A percentile compares a stretch with the other conserved stretches of the same genome.
These are phyloP conservation scores for Tragelaphus buxtoni DNA, from an alignment of 2,113 vertebrate species.

Conservation along the genomic window DNA sequence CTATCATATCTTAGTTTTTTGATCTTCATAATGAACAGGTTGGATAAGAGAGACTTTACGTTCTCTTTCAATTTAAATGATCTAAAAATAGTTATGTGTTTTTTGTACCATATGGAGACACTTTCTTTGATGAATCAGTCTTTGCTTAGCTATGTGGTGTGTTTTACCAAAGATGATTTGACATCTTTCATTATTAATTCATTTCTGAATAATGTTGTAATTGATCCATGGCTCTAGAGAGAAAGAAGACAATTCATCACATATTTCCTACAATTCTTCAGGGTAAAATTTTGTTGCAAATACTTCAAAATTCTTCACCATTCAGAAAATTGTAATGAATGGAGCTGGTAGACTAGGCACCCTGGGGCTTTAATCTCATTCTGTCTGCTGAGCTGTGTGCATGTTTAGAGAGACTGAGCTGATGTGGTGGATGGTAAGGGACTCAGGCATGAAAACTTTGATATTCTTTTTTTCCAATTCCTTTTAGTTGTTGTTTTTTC, in stretches of 20 bases:
- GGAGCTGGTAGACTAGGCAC: background rate
- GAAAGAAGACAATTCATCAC: background rate
- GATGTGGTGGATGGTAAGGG: background rate
- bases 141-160: background rate
- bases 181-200: background rate
- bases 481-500: background rate
- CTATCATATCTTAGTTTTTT: background rate
- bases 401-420: accelerated
- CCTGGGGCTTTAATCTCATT: background rate
- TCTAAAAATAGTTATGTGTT: background rate
- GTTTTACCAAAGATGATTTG: background rate
- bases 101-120: background rate
- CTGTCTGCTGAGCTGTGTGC: background rate
- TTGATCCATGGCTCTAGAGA: background rate
- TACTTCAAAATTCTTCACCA: background rate
- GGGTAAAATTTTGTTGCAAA: background rate
- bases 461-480: background rate
- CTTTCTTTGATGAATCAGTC: background rate
- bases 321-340: background rate
- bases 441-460: background rate
- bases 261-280: background rate
- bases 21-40: background rate
- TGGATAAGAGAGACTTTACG: background rate
- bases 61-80: background rate
- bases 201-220: background rate